These are phyloP conservation scores for Tuberolachnus salignus DNA, from an alignment of 2,888 invertebrate species.

Conservation along the genomic window DNA sequence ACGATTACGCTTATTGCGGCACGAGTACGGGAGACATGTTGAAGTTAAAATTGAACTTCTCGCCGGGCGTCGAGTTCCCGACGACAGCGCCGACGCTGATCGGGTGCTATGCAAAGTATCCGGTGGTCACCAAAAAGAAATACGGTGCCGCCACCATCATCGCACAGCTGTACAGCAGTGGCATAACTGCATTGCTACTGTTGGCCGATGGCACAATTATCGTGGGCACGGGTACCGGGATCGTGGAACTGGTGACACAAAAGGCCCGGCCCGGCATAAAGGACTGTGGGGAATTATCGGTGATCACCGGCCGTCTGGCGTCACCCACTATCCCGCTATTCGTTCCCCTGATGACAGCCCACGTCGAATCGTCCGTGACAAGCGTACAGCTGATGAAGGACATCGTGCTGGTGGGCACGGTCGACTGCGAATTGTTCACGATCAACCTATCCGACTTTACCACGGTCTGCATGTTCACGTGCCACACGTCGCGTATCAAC, in stretches of 20 bases:
- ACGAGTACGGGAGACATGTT: conserved; percentile 82
- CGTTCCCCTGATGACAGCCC: conserved; percentile 68
- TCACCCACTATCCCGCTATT: conserved; percentile 64
- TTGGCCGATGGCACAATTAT: conserved; percentile 64
- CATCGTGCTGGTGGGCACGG: conserved; percentile 75
- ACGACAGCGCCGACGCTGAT: conserved; percentile 68
- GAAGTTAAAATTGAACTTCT: conserved; percentile 62
- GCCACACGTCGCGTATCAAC: conserved; percentile 80
- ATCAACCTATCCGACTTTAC: conserved; percentile 73
- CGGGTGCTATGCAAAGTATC: conserved; percentile 72
- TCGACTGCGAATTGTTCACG: conserved; percentile 79
- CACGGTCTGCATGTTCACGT: conserved; percentile 76
- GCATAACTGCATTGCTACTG: conserved; percentile 23
- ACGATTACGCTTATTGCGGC: conserved; percentile 80
- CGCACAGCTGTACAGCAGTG: conserved; percentile 36
- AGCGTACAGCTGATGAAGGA: conserved; percentile 72
- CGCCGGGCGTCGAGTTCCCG: conserved; percentile 62
- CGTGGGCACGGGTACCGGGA: conserved; percentile 67
- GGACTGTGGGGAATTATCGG: conserved; percentile 60
- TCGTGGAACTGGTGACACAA: conserved; percentile 62
- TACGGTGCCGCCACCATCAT: too few relatives aligned
- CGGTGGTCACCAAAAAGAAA: conserved; percentile 62
- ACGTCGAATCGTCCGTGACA: conserved; percentile 69
- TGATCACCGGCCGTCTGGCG: conserved; percentile 64
- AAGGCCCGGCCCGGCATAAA: conserved; percentile 72